These are phyloP conservation scores for Heterohyrax brucei DNA, from an alignment of 2,797 vertebrate genomes.

Conservation along the genomic window DNA sequence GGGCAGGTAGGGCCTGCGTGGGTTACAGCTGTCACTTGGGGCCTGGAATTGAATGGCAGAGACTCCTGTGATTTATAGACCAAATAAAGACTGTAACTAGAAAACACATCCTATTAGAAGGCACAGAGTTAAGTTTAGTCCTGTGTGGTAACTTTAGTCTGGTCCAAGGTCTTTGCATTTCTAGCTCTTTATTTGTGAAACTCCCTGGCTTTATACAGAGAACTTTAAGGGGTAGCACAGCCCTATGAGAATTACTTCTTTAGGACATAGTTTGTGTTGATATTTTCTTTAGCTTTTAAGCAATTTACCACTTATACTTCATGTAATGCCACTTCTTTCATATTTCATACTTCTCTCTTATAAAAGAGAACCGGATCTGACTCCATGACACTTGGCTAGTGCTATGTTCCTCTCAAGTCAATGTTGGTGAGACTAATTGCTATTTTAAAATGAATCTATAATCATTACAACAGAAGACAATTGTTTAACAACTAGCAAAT, in stretches of 20 bases:
- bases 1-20: neutral
- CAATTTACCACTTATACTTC: conserved; percentile 16
- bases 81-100: neutral
- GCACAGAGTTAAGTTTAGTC: neutral
- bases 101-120: neutral
- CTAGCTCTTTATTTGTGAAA: neutral
- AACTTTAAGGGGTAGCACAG: neutral
- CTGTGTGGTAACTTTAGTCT: neutral
- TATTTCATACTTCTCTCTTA: neutral
- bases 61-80: neutral
- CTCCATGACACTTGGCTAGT: neutral
- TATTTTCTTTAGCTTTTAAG: neutral
- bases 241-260: neutral
- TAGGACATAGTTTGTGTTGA: neutral
- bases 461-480: conserved; percentile 33
- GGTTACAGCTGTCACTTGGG: neutral
- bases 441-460: conserved; percentile 67
- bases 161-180: neutral
- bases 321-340: neutral
- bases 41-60: neutral
- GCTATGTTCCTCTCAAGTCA: conserved; percentile 29
- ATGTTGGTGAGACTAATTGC: conserved; percentile 11
- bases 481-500: conserved; percentile 37
- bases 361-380: neutral
- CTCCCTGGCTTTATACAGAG: neutral